phyloP scores from a whole-genome alignment of 2,888 invertebrate species.

The Lithophane ornitopus region DNA sequence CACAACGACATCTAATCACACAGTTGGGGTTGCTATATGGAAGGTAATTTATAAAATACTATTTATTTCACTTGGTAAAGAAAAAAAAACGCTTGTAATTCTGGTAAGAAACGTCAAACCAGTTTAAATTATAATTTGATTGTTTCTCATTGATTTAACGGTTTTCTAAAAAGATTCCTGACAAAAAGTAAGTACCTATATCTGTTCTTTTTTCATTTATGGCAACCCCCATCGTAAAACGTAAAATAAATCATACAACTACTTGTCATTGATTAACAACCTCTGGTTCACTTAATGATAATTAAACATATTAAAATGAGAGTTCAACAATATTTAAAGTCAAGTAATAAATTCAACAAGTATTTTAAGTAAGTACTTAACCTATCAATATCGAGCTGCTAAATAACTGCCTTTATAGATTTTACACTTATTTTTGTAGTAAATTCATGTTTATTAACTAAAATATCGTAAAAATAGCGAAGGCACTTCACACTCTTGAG shows the following conservation, averaged over 20 bases:
- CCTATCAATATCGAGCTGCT: slow-evolving; percentile 72
- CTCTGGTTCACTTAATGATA: slow-evolving; percentile 69
- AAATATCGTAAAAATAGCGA: slow-evolving; percentile 70
- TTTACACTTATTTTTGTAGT: slow-evolving; percentile 64
- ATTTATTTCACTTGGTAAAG: neutral
- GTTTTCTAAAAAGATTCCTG: neutral
- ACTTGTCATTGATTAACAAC: slow-evolving; percentile 72
- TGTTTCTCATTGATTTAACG: neutral
- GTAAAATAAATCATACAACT: slow-evolving; percentile 66
- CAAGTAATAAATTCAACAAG: slow-evolving; percentile 72
- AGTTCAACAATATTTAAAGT: slow-evolving; percentile 86
- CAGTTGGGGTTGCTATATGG: slow-evolving; percentile 59
- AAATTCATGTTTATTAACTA: slow-evolving; percentile 71
- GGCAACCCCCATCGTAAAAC: slow-evolving; percentile 58
- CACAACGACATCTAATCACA: slow-evolving; percentile 81
- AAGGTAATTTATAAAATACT: neutral
- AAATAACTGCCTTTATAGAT: slow-evolving; percentile 63
- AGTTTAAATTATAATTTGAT: neutral
- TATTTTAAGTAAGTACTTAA: slow-evolving; percentile 67
- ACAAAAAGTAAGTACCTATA: neutral
- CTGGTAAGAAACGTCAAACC: neutral
- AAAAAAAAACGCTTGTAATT: neutral
- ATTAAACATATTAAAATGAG: slow-evolving; percentile 76
- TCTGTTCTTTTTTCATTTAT: slow-evolving; percentile 16
- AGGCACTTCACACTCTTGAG: slow-evolving; percentile 80